Base-by-base conservation (phyloP, 2,888 invertebrate species). In the Drosophila buzzatii region DNA sequence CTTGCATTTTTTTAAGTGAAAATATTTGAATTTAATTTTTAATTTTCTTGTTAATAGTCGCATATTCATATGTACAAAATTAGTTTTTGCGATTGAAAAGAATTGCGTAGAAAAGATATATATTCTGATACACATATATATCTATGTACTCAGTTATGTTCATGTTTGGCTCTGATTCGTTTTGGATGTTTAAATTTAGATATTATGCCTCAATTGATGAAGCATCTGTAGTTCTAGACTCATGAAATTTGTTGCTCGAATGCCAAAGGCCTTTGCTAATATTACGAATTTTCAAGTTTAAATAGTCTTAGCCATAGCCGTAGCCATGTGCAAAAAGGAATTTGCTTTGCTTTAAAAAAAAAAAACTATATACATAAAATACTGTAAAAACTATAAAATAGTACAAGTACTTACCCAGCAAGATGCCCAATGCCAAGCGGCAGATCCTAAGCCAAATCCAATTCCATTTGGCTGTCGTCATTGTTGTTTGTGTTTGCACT, bases 391-490 rank as follows among this genome's bases (percentile, higher is more conserved):
- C 73, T 52, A 85, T 73, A 76, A 90, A 90, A 82, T 73, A 60
- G 56, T 37, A 51, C 10, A 42, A 47, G 35, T 70, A 90, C 92
- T 88, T 71, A 92, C 91, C 91, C 66, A 87, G 77, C 44, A 89
- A 65, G 71, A 90, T 73, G 89, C 76, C 79, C 66, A 91, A 71
- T 60, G 85, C 71, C 81, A 81, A 76, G 53, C 81, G 82, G 73
- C 73, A 77, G 37, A 77, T 45, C 60, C 81, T 41, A 47, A 37
- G 66, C 84, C 91, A 85, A 78, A 91, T 79, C 90, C 91, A 85
- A 76, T 90, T 79, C 90, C 88, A 91, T 92, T 92, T 91, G 79
- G 82, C 85, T 90, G 92, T 91, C 91, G 90, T 89, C 91, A 92
- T 91, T 83, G 82, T 90, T 68, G 76, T 61, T 65, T 64, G 58